These are phyloP conservation scores for Drosophila paracracens DNA, from an alignment of 2,888 invertebrate genomes.

Conservation along the genomic window DNA sequence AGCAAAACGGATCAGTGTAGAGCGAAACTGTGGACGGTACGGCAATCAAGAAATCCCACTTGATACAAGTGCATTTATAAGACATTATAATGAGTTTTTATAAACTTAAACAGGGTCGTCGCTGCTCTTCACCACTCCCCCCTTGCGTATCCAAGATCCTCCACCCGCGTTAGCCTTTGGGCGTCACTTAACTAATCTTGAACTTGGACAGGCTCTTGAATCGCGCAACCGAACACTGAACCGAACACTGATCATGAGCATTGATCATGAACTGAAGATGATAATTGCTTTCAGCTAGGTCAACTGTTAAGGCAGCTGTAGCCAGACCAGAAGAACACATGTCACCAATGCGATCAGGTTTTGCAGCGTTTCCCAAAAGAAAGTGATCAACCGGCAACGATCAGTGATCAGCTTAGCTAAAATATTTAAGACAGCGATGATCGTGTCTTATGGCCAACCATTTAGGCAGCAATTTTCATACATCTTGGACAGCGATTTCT, in stretches of 20 bases:
- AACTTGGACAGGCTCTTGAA: constrained; percentile 60
- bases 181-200: constrained; percentile 77
- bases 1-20: constrained; percentile 52
- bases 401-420: constrained; percentile 14
- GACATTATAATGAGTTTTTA: constrained; percentile 82
- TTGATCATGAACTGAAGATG: constrained; percentile 65
- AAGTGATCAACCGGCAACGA: constrained; percentile 52
- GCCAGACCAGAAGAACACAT: constrained; percentile 39
- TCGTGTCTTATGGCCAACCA: constrained; percentile 61
- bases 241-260: constrained; percentile 36
- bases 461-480: constrained; percentile 76
- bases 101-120: constrained; percentile 80
- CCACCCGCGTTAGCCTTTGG: constrained; percentile 63
- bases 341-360: constrained; percentile 66
- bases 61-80: constrained; percentile 81
- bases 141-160: background rate
- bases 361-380: constrained; percentile 48
- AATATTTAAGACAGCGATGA: constrained; percentile 38
- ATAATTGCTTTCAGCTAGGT: constrained; percentile 76
- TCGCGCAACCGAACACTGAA: constrained; percentile 20
- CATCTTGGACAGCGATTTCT: constrained; percentile 47
- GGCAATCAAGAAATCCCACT: constrained; percentile 78
- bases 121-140: background rate
- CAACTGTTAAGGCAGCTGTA: constrained; percentile 40
- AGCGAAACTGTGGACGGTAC: constrained; percentile 33